A percentile compares a stretch with the other conserved stretches of the same genome.
phyloP scores from a whole-genome alignment of 2,113 vertebrate species.

The Pandion haliaetus region DNA sequence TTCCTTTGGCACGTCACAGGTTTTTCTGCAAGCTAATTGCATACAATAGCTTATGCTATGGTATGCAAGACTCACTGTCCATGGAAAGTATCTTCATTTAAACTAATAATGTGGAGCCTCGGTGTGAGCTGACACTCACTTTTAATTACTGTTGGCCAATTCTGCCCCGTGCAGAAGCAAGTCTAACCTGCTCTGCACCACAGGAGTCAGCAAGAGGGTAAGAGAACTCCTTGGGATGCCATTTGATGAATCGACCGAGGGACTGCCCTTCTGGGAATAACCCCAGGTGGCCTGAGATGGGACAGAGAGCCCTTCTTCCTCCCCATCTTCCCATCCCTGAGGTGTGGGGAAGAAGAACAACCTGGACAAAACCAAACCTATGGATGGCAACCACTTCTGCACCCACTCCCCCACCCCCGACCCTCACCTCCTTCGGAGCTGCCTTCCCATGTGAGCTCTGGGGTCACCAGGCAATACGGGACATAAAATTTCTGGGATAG shows the following conservation, averaged over 20 bases:
- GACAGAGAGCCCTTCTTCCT: not conserved
- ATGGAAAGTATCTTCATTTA: conserved; percentile 36
- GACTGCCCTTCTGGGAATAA: not conserved
- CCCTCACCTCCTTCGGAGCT: not conserved
- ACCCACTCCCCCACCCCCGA: not conserved
- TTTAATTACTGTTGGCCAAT: conserved; percentile 2
- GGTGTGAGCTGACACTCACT: not conserved
- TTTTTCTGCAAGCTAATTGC: not conserved
- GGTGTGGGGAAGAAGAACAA: accelerated
- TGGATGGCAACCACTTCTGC: not conserved
- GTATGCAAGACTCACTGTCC: not conserved
- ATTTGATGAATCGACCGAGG: not conserved
- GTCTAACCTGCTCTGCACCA: not conserved
- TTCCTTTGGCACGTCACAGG: not conserved
- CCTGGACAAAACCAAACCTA: not conserved
- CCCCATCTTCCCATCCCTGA: not conserved
- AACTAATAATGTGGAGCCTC: not conserved
- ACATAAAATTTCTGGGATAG: not conserved
- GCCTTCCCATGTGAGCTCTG: not conserved
- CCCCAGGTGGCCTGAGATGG: not conserved
- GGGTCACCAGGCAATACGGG: not conserved
- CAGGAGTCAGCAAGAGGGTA: not conserved
- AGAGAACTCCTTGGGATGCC: not conserved
- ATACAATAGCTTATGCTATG: not conserved
- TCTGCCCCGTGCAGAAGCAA: not conserved